Conservation (phyloP, 2,113 vertebrate species). For the Callionymus lyra region DNA sequence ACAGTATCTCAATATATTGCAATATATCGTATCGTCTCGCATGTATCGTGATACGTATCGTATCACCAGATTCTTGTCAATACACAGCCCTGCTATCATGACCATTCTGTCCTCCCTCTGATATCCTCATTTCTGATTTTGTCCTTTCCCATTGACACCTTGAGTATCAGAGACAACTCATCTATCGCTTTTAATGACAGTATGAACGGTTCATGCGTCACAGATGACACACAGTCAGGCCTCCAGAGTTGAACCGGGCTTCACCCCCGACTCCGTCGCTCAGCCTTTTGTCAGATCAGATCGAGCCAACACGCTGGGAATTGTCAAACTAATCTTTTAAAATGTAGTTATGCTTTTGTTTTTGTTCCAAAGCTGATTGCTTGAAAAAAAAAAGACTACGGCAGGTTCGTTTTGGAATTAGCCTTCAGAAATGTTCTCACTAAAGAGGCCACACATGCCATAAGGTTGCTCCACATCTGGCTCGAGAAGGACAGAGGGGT, state of each 20-base stretch:
- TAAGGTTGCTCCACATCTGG: conserved; percentile 42
- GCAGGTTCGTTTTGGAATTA: conserved; percentile 40
- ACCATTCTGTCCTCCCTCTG: too few species aligned
- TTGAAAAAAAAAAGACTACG: conserved; percentile 45
- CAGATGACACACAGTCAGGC: conserved; percentile 2
- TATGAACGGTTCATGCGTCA: too few species aligned
- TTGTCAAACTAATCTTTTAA: conserved; percentile 54
- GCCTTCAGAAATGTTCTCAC: conserved; percentile 21
- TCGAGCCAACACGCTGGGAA: conserved; percentile 32
- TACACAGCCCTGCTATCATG: too few species aligned
- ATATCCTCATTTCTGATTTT: too few species aligned
- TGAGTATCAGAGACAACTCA: too few species aligned
- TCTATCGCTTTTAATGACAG: too few species aligned
- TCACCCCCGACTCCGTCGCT: conserved; percentile 27
- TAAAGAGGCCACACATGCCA: conserved; percentile 33
- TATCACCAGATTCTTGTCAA: too few species aligned
- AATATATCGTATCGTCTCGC: too few species aligned
- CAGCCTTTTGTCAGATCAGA: conserved; percentile 18
- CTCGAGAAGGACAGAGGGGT: conserved; percentile 8
- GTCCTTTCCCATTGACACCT: too few species aligned
- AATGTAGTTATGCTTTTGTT: conserved; percentile 53
- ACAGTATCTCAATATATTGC: too few species aligned
- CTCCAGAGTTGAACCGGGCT: conserved; percentile 34
- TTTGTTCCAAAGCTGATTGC: conserved; percentile 34
- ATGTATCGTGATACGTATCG: too few species aligned